phyloP scores from a whole-genome alignment of 2,113 vertebrate genomes.

The Salvelinus sp. region DNA sequence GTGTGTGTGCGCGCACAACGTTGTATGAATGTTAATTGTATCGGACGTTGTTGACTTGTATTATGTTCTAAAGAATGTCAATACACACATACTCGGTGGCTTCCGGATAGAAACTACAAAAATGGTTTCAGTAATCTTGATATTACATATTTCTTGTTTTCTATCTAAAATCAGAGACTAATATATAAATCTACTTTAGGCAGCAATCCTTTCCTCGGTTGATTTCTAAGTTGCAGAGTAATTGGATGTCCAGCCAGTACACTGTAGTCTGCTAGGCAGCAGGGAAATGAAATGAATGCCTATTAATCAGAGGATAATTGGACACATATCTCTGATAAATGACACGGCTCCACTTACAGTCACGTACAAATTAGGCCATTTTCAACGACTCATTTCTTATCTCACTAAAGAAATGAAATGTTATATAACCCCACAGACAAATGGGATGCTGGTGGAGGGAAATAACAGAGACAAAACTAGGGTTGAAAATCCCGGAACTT shows the following conservation, averaged over 20 bases:
- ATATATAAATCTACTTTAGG: constrained; percentile 32
- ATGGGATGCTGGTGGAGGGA: constrained; percentile 6
- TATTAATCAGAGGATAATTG: constrained; percentile 76
- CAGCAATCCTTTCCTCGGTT: constrained; percentile 50
- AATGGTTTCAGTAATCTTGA: constrained; percentile 7
- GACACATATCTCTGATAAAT: constrained; percentile 70
- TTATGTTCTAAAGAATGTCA: neutral
- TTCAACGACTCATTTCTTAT: constrained; percentile 56
- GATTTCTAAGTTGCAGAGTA: constrained; percentile 53
- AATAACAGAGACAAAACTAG: too few relatives aligned
- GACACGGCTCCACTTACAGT: constrained; percentile 63
- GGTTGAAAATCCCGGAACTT: too few relatives aligned
- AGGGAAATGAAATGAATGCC: constrained; percentile 60
- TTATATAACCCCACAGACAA: constrained; percentile 47
- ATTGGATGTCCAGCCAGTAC: constrained; percentile 61
- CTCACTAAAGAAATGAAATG: constrained; percentile 44
- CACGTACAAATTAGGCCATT: constrained; percentile 68
- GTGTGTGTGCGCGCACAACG: neutral
- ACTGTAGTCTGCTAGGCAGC: constrained; percentile 50
- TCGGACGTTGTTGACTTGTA: neutral
- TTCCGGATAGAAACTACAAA: neutral
- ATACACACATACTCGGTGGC: neutral
- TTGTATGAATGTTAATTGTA: neutral
- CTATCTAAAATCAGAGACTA: constrained; percentile 30
- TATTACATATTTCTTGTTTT: constrained; percentile 24